A percentile compares a stretch with the other conserved stretches of the same genome.
These are phyloP conservation scores for Nipponia nippon DNA, from an alignment of 2,113 vertebrate genomes.

Conservation along the genomic window DNA sequence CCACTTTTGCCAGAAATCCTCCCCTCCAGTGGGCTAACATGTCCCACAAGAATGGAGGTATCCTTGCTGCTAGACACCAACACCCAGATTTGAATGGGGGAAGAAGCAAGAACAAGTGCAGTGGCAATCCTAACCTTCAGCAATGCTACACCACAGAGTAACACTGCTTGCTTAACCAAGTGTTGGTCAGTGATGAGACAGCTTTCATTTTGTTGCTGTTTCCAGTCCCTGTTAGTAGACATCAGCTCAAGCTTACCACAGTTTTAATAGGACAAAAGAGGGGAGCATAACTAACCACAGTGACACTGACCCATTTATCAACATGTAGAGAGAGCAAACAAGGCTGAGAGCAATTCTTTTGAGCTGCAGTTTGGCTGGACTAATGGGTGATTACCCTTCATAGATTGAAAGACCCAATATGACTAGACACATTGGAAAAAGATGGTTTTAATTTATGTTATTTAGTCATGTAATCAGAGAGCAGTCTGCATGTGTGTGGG, in stretches of 20 bases:
- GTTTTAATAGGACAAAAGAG: not conserved
- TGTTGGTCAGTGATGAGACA: not conserved
- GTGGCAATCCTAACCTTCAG: not conserved
- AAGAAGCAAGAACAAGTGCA: not conserved
- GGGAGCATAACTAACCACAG: not conserved
- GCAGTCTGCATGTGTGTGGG: not conserved
- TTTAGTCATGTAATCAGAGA: slow-evolving; percentile 25
- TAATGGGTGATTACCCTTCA: not conserved
- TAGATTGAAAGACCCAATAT: not conserved
- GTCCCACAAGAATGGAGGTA: rapidly evolving
- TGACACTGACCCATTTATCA: not conserved
- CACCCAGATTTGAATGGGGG: not conserved
- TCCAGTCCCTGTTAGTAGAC: not conserved
- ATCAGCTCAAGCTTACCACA: not conserved
- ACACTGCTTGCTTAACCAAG: not conserved
- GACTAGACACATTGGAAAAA: not conserved
- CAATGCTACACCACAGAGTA: not conserved
- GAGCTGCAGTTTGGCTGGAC: not conserved
- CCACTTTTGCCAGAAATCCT: not conserved
- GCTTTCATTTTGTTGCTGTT: not conserved
- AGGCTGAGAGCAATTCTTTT: not conserved
- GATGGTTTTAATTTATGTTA: not conserved
- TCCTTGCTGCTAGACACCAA: not conserved
- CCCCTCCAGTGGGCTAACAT: not conserved
- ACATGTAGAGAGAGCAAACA: not conserved